phyloP scores from a whole-genome alignment of 2,113 vertebrate genomes.

The Agapornis roseicollis region DNA sequence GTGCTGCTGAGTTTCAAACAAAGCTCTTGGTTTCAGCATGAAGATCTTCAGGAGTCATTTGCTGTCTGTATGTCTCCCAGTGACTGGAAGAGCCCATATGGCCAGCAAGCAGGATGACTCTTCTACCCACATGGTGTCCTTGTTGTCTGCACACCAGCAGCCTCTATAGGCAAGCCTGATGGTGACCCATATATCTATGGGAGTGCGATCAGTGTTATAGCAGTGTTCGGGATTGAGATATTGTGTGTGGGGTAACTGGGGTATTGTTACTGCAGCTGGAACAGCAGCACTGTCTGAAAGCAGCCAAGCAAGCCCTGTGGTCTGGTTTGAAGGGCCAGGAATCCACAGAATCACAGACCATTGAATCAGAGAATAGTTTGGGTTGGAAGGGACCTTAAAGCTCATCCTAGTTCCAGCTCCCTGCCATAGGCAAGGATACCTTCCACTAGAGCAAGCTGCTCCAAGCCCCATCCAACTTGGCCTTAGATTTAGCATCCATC shows the following conservation, averaged over 20 bases:
- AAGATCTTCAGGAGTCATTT: not conserved
- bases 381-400: not conserved
- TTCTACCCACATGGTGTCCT: not conserved
- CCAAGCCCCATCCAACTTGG: not conserved
- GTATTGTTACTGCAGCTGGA: not conserved
- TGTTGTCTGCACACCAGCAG: not conserved
- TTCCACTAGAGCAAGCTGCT: not conserved
- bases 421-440: not conserved
- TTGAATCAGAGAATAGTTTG: not conserved
- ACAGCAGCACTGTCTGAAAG: not conserved
- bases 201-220: accelerated
- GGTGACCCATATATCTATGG: not conserved
- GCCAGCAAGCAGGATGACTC: not conserved
- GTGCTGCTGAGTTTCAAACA: not conserved
- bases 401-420: not conserved
- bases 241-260: not conserved
- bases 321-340: not conserved
- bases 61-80: accelerated
- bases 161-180: not conserved
- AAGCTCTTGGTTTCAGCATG: not conserved
- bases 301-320: not conserved
- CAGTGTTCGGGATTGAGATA: not conserved
- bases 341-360: not conserved
- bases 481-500: not conserved
- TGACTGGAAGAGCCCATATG: not conserved